Percentiles rank a stretch among this genome's conserved stretches.
Conservation (phyloP, 2,113 vertebrate species). For the Melanerpes formicivorus region DNA sequence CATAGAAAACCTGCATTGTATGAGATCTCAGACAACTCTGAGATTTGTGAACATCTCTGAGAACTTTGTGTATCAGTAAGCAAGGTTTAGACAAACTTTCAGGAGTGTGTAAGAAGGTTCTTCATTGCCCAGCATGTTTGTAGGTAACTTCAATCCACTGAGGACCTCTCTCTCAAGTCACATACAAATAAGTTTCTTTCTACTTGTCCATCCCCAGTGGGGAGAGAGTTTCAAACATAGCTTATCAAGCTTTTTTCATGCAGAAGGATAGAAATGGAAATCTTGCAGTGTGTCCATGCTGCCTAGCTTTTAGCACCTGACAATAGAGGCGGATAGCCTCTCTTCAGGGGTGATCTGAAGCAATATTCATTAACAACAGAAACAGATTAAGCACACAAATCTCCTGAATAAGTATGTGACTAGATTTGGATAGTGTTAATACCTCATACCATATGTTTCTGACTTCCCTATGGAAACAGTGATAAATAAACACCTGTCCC, state of each 20-base stretch:
- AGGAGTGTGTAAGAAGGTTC: neutral
- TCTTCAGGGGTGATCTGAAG: neutral
- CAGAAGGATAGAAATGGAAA: neutral
- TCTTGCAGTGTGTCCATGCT: neutral
- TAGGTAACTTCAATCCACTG: neutral
- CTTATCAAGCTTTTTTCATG: neutral
- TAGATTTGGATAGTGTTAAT: neutral
- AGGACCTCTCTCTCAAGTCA: neutral
- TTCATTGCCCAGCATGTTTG: neutral
- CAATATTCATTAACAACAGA: neutral
- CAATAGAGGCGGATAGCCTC: neutral
- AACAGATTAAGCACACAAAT: neutral
- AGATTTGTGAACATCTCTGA: neutral
- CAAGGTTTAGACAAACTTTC: neutral
- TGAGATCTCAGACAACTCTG: neutral
- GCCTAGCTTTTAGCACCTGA: neutral
- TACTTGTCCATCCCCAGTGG: accelerated
- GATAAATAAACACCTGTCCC: slow-evolving; percentile 1
- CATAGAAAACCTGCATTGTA: neutral
- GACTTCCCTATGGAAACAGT: neutral
- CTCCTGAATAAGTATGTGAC: neutral
- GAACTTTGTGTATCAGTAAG: neutral
- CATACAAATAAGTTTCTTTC: neutral
- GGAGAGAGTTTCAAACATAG: neutral
- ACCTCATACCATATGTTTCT: neutral